Conservation (phyloP, 2,797 vertebrate genomes). For the Alectoris magna region DNA sequence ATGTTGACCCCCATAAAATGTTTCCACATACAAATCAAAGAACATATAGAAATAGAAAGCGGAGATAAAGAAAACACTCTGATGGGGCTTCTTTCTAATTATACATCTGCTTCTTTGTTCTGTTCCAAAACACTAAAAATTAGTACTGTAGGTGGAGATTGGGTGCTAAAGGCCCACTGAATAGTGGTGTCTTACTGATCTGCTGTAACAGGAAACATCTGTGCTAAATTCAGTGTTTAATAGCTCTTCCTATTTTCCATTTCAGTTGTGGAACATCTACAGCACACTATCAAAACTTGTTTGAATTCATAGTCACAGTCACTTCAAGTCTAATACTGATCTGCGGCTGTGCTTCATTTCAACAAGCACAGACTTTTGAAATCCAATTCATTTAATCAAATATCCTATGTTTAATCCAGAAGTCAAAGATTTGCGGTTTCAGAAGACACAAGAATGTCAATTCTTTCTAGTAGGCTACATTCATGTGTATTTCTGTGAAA, state of each 20-base stretch:
- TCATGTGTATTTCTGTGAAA: background rate
- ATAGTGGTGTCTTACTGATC: background rate
- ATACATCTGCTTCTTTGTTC: background rate
- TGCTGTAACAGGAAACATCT: slow-evolving; percentile 39
- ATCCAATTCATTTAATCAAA: background rate
- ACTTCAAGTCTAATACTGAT: background rate
- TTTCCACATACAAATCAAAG: slow-evolving; percentile 4
- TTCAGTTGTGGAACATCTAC: slow-evolving; percentile 2
- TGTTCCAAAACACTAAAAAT: slow-evolving; percentile 1
- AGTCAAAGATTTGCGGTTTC: background rate
- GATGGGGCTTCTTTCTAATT: slow-evolving; percentile 10
- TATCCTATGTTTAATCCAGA: background rate
- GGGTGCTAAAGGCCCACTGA: background rate
- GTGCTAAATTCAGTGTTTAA: slow-evolving; percentile 15
- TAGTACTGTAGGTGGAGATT: background rate
- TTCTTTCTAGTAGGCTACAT: background rate
- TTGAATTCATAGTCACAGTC: background rate
- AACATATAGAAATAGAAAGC: background rate
- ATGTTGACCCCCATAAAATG: background rate
- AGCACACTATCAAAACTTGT: background rate
- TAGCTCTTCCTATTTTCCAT: background rate
- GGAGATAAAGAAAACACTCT: slow-evolving; percentile 4
- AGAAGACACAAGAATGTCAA: background rate
- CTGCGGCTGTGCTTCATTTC: background rate
- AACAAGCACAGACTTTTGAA: background rate